phyloP scores from a whole-genome alignment of 92 coral and sea anemone species.

The Pocillopora grandis region DNA sequence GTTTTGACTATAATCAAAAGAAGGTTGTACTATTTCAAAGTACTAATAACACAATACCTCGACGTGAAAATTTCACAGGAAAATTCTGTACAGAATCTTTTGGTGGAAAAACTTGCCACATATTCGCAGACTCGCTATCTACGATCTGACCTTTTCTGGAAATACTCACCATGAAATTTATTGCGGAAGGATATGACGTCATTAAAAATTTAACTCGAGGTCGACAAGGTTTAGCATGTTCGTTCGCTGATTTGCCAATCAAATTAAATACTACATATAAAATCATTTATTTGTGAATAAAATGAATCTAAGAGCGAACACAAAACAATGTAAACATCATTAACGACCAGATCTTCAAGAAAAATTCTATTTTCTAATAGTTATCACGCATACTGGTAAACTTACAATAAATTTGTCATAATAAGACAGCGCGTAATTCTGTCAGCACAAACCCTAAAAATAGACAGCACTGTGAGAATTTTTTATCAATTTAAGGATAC shows the following conservation, averaged over 20 bases:
- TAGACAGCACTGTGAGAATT: no score
- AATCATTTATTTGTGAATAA: no score
- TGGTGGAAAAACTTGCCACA: slow-evolving; percentile 8
- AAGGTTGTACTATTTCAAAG: no score
- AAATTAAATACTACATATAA: no score
- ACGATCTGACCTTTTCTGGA: not conserved
- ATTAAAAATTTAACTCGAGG: not conserved
- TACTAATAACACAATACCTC: not conserved
- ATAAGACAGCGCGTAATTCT: no score
- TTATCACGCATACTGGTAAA: no score
- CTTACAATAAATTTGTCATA: no score
- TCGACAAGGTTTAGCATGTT: not conserved
- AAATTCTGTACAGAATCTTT: not conserved
- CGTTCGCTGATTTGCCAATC: no score
- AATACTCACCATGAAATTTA: not conserved
- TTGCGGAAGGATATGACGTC: not conserved
- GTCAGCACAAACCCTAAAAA: no score
- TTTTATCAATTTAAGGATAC: no score
- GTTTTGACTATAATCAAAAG: not conserved
- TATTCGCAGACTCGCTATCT: not conserved
- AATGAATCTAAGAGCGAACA: not conserved
- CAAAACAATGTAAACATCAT: not conserved
- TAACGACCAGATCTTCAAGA: not conserved
- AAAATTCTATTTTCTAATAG: no score
- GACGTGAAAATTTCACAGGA: slow-evolving; percentile 3